phyloP scores from a whole-genome alignment of 2,797 vertebrate species.

The Carduelis carduelis region DNA sequence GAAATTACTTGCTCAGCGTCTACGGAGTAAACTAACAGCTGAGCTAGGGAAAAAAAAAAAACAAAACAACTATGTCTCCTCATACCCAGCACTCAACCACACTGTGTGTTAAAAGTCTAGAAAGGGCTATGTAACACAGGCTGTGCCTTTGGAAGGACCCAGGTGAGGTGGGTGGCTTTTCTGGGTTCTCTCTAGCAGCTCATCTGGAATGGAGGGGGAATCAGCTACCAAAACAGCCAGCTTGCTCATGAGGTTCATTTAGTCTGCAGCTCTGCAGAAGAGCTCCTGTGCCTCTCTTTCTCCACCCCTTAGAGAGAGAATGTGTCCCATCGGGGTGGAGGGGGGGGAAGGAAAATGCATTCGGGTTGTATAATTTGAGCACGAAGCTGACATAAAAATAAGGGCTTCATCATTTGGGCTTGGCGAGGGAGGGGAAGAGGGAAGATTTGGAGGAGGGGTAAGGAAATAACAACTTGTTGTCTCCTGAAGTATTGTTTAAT shows the following conservation, averaged over 20 bases:
- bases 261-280: neutral
- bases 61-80: neutral
- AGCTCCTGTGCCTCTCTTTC: neutral
- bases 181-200: neutral
- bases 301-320: neutral
- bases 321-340: accelerated
- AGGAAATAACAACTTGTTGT: neutral
- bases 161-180: neutral
- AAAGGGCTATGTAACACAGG: neutral
- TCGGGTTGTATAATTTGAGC: neutral
- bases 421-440: neutral
- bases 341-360: neutral
- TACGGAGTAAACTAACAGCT: constrained; percentile 7
- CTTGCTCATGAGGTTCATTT: neutral
- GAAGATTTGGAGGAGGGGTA: neutral
- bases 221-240: neutral
- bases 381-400: neutral
- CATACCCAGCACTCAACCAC: neutral
- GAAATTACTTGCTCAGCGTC: constrained; percentile 50
- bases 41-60: neutral
- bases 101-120: neutral
- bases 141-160: neutral
- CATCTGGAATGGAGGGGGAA: neutral
- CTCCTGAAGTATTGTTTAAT: constrained; percentile 42
- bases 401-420: neutral